Base-by-base conservation (phyloP, 2,888 invertebrate genomes). In the Tachina lurida region DNA sequence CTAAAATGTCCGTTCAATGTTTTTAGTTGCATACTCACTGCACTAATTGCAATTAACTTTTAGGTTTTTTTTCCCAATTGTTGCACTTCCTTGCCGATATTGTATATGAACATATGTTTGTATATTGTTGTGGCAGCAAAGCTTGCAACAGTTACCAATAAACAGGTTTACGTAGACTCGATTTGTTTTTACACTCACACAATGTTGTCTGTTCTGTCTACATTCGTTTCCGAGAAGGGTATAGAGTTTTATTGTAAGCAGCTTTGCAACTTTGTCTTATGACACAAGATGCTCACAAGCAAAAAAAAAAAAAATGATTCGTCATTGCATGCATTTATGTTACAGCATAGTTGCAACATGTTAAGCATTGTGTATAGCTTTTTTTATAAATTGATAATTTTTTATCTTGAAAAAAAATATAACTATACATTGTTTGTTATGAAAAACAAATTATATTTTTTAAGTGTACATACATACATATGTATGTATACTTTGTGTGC, bases 101-200 rank as follows among this genome's bases (percentile, higher is more conserved):
- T 68, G 60, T 49, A 39, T 31, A 4, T 31, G 4, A 0, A 31
- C 7, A 31, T 31, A 31, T 31, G 31, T 31, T 0, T 31, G 5
- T 15, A 41, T 56, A 45, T 19, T 22, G 58, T 58, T 41, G 60
- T 47, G 56, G 43, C 43, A 71, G 19, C 56, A 45, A 13, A 5
- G 9, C 4, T 73, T 80, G 60, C 80, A 73, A 65, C 81, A 75
- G 31, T 17, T 5, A 58, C 15, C 58, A 68, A 31, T 81, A 68
- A 81, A 81, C 81, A 68, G 74, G 81, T 81, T 81, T 74, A 39
- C 4, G 12, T 70, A 31, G 52, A 54, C 13, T 31, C 47, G 54
- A 9, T 45, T 52, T 43, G 12, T 62, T 45, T 70, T 68, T 17
- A 60, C 19, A 43, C n/a, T 71, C 54, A 43, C 41, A 5, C 45